A percentile compares a stretch with the other conserved stretches of the same genome.
phyloP scores from a whole-genome alignment of 2,888 invertebrate species.

The Phortica magna region DNA sequence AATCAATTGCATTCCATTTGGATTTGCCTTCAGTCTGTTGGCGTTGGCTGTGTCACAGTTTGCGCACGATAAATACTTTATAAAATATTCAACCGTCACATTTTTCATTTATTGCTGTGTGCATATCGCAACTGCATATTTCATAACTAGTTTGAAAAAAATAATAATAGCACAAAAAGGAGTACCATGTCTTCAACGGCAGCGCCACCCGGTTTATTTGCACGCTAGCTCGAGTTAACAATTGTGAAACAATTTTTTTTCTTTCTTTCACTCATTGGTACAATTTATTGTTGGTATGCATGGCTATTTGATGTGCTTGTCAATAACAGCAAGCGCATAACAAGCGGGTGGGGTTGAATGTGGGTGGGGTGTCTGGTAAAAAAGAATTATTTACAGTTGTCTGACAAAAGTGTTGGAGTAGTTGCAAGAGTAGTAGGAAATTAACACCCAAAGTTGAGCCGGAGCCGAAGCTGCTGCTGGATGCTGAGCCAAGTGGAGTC shows the following conservation, averaged over 20 bases:
- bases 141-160: slow-evolving; percentile 30
- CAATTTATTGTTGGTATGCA: not conserved
- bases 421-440: too few relatives aligned
- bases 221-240: not conserved
- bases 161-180: too few relatives aligned
- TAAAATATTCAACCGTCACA: slow-evolving; percentile 30
- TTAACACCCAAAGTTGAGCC: not conserved
- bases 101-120: slow-evolving; percentile 20
- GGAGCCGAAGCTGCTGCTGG: not conserved
- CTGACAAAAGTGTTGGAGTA: not conserved
- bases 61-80: slow-evolving; percentile 27
- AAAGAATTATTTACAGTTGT: not conserved
- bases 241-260: slow-evolving; percentile 17
- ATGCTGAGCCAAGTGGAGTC: not conserved
- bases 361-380: too few relatives aligned
- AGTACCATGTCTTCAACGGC: too few relatives aligned
- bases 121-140: slow-evolving; percentile 21
- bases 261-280: not conserved
- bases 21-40: not conserved
- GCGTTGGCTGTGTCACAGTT: slow-evolving; percentile 3
- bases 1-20: slow-evolving; percentile 6
- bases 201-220: not conserved
- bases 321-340: slow-evolving; percentile 56
- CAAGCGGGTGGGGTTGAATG: not conserved
- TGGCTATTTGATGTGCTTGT: slow-evolving; percentile 66